Percentiles rank a stretch among this genome's conserved stretches.
phyloP scores from a whole-genome alignment of 2,888 invertebrate genomes.

The Catocala nupta region DNA sequence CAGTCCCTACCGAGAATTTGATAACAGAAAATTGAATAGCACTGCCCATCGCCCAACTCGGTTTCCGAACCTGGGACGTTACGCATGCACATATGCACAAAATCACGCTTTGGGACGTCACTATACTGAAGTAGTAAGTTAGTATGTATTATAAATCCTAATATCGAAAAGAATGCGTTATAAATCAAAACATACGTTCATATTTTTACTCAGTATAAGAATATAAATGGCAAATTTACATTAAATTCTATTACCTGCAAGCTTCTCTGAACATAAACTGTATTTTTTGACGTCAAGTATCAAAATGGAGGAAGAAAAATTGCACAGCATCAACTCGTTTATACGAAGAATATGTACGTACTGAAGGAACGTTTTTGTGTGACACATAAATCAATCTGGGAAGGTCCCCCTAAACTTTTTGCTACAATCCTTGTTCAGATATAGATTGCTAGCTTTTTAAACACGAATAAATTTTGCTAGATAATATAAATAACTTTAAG shows the following conservation, averaged over 20 bases:
- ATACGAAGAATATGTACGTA: conserved; percentile 39
- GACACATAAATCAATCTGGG: conserved; percentile 62
- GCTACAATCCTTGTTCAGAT: conserved; percentile 43
- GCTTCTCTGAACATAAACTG: conserved; percentile 27
- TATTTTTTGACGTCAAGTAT: conserved; percentile 32
- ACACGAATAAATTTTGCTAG: conserved; percentile 17
- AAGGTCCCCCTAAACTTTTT: conserved; percentile 61
- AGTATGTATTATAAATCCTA: too few species aligned
- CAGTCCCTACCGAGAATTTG: too few species aligned
- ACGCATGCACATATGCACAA: too few species aligned
- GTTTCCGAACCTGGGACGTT: too few species aligned
- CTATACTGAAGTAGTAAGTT: too few species aligned
- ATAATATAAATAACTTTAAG: not conserved
- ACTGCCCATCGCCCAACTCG: too few species aligned
- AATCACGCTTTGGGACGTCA: too few species aligned
- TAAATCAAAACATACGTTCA: not conserved
- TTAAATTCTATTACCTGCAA: conserved; percentile 5
- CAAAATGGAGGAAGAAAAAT: conserved; percentile 44
- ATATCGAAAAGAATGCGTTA: too few species aligned
- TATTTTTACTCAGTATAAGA: not conserved
- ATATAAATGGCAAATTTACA: not conserved
- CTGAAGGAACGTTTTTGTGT: conserved; percentile 47
- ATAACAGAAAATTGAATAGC: too few species aligned
- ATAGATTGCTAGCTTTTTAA: conserved; percentile 39
- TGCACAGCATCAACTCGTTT: conserved; percentile 31